phyloP scores from a whole-genome alignment of 2,888 invertebrate genomes.

The Acholoe squamosa region DNA sequence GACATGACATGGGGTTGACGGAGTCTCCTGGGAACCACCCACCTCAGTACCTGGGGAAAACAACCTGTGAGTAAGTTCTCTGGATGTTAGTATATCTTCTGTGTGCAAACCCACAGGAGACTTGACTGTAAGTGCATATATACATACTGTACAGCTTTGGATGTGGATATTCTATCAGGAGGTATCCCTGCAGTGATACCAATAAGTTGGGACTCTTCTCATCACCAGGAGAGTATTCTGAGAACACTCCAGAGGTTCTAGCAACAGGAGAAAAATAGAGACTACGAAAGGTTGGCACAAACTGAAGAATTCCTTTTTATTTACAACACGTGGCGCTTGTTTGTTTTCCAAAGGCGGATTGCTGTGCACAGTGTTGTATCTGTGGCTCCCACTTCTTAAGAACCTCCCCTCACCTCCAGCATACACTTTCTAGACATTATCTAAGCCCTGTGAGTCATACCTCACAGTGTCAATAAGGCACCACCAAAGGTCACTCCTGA shows the following conservation, averaged over 20 bases:
- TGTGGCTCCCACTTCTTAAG: neutral
- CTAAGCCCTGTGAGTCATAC: neutral
- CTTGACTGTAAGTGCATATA: too few relatives aligned
- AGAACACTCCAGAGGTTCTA: neutral
- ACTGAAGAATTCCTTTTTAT: neutral
- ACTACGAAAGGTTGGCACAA: neutral
- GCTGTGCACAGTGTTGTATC: neutral
- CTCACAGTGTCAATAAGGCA: constrained; percentile 19
- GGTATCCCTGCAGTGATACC: too few relatives aligned
- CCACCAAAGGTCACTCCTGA: neutral
- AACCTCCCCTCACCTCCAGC: neutral
- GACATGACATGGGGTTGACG: too few relatives aligned
- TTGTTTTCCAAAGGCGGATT: neutral
- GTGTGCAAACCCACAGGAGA: too few relatives aligned
- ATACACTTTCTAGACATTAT: neutral
- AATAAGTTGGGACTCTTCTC: too few relatives aligned
- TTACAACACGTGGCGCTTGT: neutral
- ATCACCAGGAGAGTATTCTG: neutral
- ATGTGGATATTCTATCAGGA: too few relatives aligned
- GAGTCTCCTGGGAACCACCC: too few relatives aligned
- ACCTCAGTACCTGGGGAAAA: too few relatives aligned
- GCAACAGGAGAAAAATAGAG: neutral
- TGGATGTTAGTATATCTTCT: too few relatives aligned
- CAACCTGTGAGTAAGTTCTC: too few relatives aligned
- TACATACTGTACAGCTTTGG: too few relatives aligned